Conservation (phyloP, 2,113 vertebrate species). For the Cephalopterus ornatus region DNA sequence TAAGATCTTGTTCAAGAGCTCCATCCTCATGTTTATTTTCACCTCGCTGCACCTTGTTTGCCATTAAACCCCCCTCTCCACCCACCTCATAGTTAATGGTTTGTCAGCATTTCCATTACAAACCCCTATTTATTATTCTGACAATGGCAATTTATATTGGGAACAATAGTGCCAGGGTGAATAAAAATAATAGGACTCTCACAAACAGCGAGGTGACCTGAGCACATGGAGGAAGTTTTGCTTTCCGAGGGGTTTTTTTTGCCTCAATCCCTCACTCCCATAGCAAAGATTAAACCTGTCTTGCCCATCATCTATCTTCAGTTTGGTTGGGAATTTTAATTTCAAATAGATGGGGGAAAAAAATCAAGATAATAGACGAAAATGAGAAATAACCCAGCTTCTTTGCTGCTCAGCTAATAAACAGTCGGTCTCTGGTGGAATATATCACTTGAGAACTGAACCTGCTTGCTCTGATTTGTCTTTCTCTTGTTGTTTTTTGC, state of each 20-base stretch:
- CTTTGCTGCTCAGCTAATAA: background rate
- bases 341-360: background rate
- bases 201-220: constrained; percentile 37
- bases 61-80: background rate
- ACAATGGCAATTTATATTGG: constrained; percentile 62
- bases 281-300: constrained; percentile 41
- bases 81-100: constrained; percentile 21
- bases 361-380: constrained; percentile 34
- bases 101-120: constrained; percentile 62
- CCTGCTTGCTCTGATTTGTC: background rate
- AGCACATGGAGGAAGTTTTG: constrained; percentile 24
- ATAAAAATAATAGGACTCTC: constrained; percentile 47
- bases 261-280: background rate
- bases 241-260: background rate
- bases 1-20: background rate
- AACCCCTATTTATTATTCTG: constrained; percentile 61
- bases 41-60: background rate
- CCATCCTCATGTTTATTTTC: background rate
- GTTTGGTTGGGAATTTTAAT: constrained; percentile 38
- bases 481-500: background rate
- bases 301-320: constrained; percentile 8
- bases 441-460: background rate
- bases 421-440: background rate
- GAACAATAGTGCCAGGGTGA: constrained; percentile 66
- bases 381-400: background rate